Percentiles rank a stretch among this genome's conserved stretches.
Evolutionary conservation across 2,797 vertebrate genomes (phyloP).

Genomic region (Streptopelia turtur): DNA sequence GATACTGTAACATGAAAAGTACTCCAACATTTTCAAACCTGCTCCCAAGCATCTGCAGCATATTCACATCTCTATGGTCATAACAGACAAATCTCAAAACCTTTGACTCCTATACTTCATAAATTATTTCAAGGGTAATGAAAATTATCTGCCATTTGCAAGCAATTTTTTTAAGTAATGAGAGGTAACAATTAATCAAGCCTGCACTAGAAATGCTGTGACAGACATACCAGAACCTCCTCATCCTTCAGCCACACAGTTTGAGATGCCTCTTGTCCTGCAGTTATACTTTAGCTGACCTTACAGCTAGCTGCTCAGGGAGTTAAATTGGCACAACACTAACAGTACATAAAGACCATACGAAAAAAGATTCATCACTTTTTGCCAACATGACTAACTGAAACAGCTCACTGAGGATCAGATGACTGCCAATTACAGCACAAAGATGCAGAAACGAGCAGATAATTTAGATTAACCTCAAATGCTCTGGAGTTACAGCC

Average conservation of each 20-base stretch:
- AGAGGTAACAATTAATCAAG: background rate
- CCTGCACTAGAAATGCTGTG: background rate
- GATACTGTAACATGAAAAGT: background rate
- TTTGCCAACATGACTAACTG: background rate
- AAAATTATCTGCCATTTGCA: background rate
- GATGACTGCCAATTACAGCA: background rate
- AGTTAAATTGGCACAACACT: background rate
- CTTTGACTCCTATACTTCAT: background rate
- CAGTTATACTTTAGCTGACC: background rate
- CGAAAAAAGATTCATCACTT: background rate
- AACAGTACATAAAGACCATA: background rate
- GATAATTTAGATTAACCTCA: background rate
- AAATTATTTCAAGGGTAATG: background rate
- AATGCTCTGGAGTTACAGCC: background rate
- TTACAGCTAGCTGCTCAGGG: background rate
- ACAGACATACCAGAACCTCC: background rate
- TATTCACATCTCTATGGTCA: background rate
- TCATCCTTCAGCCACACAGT: background rate
- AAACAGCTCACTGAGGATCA: background rate
- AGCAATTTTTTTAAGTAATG: background rate
- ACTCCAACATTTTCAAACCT: background rate
- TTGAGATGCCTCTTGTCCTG: background rate
- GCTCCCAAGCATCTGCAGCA: background rate
- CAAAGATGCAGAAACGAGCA: background rate
- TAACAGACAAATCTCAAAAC: rapidly evolving